phyloP scores from a whole-genome alignment of 2,888 invertebrate genomes.

The Euplexia lucipara region DNA sequence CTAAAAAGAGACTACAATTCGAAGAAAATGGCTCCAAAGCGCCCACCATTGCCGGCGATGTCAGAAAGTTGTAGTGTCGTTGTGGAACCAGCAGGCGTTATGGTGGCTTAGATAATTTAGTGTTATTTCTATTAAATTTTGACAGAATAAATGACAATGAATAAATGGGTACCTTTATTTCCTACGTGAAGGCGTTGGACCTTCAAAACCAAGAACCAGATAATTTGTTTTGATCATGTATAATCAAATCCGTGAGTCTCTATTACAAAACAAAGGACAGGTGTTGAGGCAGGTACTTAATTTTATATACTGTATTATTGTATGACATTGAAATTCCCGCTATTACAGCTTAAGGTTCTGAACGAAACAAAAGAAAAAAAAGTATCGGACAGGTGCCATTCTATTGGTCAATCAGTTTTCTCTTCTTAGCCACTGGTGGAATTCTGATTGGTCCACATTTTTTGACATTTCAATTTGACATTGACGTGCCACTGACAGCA shows the following conservation, averaged over 20 bases:
- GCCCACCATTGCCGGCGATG: slow-evolving; percentile 54
- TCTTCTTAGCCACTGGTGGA: slow-evolving; percentile 3
- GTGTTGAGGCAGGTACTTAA: too few species aligned
- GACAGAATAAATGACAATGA: slow-evolving; percentile 7
- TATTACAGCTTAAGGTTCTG: not conserved
- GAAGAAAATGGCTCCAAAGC: slow-evolving; percentile 61
- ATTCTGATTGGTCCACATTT: not conserved
- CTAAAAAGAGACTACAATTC: slow-evolving; percentile 72
- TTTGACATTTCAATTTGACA: slow-evolving; percentile 21
- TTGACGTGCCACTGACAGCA: too few species aligned
- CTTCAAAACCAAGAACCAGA: not conserved
- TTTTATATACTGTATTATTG: too few species aligned
- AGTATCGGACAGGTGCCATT: too few species aligned
- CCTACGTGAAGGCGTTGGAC: not conserved
- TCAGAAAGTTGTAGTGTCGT: slow-evolving; percentile 80
- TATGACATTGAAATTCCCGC: not conserved
- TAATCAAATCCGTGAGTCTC: not conserved
- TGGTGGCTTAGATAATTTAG: slow-evolving; percentile 70
- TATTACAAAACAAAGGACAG: not conserved
- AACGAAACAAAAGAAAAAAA: slow-evolving; percentile 32
- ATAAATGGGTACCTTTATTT: not conserved
- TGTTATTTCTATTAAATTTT: not conserved
- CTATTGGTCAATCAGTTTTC: slow-evolving; percentile 5
- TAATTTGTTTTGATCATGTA: not conserved
- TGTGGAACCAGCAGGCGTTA: slow-evolving; percentile 79